A percentile compares a stretch with the other conserved stretches of the same genome.
phyloP scores from a whole-genome alignment of 2,113 vertebrate species.

The Rallus limicola region DNA sequence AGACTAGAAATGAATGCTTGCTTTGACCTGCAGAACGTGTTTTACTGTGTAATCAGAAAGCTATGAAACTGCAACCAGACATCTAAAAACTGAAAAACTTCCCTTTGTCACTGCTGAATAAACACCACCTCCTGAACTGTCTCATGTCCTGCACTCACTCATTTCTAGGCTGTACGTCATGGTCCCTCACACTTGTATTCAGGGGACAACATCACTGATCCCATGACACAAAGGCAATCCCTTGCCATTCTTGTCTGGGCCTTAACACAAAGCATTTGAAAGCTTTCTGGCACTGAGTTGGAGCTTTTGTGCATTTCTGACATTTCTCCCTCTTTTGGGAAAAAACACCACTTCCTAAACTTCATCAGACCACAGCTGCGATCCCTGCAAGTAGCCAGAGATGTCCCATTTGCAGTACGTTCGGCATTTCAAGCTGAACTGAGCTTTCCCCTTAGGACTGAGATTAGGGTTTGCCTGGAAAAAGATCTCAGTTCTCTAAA shows the following conservation, averaged over 20 bases:
- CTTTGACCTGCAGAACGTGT: background rate
- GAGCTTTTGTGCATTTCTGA: background rate
- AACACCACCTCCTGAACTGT: background rate
- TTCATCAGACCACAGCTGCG: background rate
- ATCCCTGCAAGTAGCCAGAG: background rate
- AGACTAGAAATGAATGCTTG: background rate
- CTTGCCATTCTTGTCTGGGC: background rate
- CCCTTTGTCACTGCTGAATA: background rate
- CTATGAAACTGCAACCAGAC: background rate
- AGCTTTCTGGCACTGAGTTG: background rate
- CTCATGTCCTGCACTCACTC: background rate
- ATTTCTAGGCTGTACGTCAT: accelerated
- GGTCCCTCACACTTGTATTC: accelerated
- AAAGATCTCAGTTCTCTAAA: background rate
- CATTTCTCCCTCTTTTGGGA: background rate
- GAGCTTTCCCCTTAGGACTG: background rate
- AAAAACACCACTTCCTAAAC: background rate
- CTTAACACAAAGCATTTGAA: background rate
- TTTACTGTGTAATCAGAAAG: background rate
- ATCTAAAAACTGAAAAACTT: background rate
- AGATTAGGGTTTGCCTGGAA: background rate
- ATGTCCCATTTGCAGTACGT: background rate
- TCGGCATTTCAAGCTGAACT: background rate
- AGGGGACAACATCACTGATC: background rate
- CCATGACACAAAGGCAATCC: background rate